phyloP scores from a whole-genome alignment of 2,888 invertebrate species.

The Halictus quadricinctus region DNA sequence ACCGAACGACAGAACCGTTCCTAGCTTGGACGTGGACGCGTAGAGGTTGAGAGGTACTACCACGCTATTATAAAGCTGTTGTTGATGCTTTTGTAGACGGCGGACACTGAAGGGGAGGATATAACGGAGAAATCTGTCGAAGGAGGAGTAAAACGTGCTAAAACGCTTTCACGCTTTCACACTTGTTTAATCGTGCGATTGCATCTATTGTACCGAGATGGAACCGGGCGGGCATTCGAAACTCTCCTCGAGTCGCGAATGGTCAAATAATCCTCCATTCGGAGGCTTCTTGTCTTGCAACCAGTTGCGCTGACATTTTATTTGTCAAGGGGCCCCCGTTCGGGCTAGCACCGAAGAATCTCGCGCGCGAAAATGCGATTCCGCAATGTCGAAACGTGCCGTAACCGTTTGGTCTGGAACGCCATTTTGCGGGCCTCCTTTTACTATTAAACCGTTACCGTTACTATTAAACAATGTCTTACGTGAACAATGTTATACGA shows the following conservation, averaged over 20 bases:
- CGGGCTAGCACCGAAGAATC: no score
- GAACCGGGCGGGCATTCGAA: neutral
- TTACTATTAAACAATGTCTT: no score
- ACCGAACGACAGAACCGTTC: slow-evolving; percentile 3
- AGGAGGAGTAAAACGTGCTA: slow-evolving; percentile 28
- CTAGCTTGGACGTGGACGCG: neutral
- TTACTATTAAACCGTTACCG: no score
- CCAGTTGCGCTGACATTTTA: neutral
- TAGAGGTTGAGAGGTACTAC: slow-evolving; percentile 3
- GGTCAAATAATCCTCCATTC: neutral
- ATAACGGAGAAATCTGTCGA: neutral
- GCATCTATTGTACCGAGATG: neutral
- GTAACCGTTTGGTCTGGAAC: no score
- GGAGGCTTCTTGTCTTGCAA: neutral
- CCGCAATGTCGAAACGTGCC: no score
- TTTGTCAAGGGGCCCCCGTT: neutral
- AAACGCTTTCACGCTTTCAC: slow-evolving; percentile 32
- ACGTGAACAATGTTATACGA: no score
- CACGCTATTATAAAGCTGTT: slow-evolving; percentile 5
- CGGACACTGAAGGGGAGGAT: neutral
- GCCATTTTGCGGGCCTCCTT: no score
- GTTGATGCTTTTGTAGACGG: slow-evolving; percentile 31
- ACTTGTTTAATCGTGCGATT: neutral
- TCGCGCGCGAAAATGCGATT: no score
- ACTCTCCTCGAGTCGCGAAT: neutral